Conservation (phyloP, 2,888 invertebrate species). For the Urechis unicinctus region DNA sequence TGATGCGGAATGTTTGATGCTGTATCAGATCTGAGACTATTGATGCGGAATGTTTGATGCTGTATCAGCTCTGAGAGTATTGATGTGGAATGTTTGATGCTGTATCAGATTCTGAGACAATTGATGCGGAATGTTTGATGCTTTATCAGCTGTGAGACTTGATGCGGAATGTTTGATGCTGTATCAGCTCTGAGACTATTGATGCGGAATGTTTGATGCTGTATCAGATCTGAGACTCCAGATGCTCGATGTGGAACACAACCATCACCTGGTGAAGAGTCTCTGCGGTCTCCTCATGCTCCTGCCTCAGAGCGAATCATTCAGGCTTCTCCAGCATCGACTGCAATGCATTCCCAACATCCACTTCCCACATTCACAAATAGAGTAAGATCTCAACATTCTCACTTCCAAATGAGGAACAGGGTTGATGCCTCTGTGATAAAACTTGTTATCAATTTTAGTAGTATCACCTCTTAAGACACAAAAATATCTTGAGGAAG, state of each 20-base stretch:
- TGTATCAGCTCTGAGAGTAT: slow-evolving; percentile 76
- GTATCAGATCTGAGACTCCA: slow-evolving; percentile 81
- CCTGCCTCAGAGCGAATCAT: slow-evolving; percentile 94
- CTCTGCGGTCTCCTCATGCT: slow-evolving; percentile 95
- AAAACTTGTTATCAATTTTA: too few species aligned
- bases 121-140: slow-evolving; percentile 93
- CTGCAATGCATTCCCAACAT: slow-evolving; percentile 71
- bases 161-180: slow-evolving; percentile 74
- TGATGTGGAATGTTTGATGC: slow-evolving; percentile 67
- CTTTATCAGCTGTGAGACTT: slow-evolving; percentile 95
- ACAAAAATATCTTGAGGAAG: too few species aligned
- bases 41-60: too few species aligned
- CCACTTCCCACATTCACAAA: slow-evolving; percentile 53
- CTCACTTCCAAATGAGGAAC: too few species aligned
- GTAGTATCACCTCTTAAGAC: too few species aligned
- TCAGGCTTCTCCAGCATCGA: slow-evolving; percentile 73
- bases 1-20: too few species aligned
- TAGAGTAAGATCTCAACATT: slow-evolving; percentile 43
- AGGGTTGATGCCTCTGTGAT: too few species aligned
- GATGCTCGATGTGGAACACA: slow-evolving; percentile 66
- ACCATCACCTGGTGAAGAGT: slow-evolving; percentile 75
- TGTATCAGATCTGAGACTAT: too few species aligned
- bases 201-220: slow-evolving; percentile 45
- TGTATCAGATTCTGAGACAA: slow-evolving; percentile 77
- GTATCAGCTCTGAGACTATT: slow-evolving; percentile 69